phyloP scores from a whole-genome alignment of 2,797 vertebrate genomes.

The Anas georgica region DNA sequence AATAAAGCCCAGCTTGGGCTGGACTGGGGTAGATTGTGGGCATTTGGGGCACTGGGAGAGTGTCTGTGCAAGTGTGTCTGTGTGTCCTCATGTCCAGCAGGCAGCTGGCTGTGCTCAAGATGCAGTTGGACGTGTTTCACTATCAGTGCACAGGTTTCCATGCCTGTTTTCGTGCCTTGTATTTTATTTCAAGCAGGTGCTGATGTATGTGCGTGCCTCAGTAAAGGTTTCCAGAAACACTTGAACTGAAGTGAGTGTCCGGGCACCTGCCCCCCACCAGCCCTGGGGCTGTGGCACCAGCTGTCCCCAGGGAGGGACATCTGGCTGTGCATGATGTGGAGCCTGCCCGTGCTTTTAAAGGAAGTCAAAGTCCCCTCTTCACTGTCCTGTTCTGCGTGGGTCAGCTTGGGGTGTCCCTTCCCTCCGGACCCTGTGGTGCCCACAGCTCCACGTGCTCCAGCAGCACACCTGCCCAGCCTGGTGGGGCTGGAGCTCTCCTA shows the following conservation, averaged over 20 bases:
- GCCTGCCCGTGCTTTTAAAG: not conserved
- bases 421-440: not conserved
- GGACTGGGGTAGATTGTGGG: not conserved
- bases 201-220: not conserved
- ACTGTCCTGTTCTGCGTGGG: not conserved
- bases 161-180: not conserved
- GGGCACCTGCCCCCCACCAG: no score
- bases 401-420: not conserved
- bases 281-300: not conserved
- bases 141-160: fast-evolving
- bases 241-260: not conserved
- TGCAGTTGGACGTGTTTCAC: not conserved
- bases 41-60: no score
- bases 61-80: not conserved
- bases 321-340: not conserved
- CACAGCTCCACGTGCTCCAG: not conserved
- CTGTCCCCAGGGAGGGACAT: not conserved
- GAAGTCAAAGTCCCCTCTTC: not conserved
- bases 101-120: not conserved
- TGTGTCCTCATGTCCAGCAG: not conserved
- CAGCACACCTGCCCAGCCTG: not conserved
- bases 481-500: not conserved
- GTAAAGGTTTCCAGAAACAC: not conserved
- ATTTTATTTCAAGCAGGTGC: not conserved
- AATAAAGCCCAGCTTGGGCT: not conserved